These are phyloP conservation scores for Lophochroa leadbeateri DNA, from an alignment of 2,113 vertebrate genomes.

Conservation along the genomic window DNA sequence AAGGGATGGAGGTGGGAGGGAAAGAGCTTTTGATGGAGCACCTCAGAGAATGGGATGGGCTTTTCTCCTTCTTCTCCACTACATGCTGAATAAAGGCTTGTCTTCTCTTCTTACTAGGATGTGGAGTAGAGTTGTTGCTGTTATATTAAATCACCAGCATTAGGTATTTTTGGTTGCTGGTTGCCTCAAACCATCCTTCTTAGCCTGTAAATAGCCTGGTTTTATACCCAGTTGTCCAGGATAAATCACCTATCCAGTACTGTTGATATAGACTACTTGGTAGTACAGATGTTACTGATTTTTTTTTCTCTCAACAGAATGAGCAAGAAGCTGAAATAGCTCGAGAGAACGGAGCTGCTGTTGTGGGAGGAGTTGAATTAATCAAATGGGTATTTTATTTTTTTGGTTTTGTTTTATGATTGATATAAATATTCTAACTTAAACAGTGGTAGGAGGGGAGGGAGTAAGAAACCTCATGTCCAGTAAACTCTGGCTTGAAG, in stretches of 20 bases:
- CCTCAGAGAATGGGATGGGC: neutral
- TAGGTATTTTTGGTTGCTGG: neutral
- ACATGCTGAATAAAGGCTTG: neutral
- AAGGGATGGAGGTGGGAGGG: neutral
- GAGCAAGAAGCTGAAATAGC: constrained; percentile 79
- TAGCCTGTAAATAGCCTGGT: neutral
- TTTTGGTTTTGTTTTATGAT: neutral
- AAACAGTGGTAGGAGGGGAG: neutral
- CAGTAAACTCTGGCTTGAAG: neutral
- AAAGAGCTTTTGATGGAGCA: neutral
- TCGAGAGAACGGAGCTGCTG: constrained; percentile 78
- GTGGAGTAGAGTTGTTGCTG: neutral
- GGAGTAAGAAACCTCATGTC: neutral
- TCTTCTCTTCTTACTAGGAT: neutral
- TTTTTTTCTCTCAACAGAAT: constrained; percentile 71
- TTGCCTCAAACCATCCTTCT: neutral
- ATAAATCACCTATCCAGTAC: neutral
- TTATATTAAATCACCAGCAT: neutral
- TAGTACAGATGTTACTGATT: neutral
- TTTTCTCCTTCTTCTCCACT: neutral
- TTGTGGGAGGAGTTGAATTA: constrained; percentile 86
- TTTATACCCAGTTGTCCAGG: neutral
- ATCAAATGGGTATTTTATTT: constrained; percentile 80
- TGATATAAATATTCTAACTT: rapidly evolving
- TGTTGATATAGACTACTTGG: neutral